Evolutionary conservation across 2,797 vertebrate species (phyloP).

Genomic region (Ciconia nigra): DNA sequence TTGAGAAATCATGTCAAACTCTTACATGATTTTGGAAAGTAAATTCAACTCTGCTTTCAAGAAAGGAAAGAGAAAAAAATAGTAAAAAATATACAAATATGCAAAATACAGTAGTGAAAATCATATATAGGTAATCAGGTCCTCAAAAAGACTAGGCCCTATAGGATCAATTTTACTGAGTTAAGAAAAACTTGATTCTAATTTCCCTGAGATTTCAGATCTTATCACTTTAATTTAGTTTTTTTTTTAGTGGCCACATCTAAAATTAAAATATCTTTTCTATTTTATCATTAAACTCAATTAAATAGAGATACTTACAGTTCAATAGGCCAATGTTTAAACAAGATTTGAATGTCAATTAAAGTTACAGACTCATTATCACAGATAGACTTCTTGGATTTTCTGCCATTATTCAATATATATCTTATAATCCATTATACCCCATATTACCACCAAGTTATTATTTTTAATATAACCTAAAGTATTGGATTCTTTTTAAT

Average conservation of each 20-base stretch:
- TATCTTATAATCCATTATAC: background rate
- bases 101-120: background rate
- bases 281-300: background rate
- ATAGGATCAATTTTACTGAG: background rate
- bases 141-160: background rate
- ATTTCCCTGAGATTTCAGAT: background rate
- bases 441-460: background rate
- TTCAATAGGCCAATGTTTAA: constrained; percentile 34
- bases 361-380: background rate
- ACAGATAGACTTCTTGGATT: background rate
- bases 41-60: background rate
- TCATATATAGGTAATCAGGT: background rate
- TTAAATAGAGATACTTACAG: constrained; percentile 14
- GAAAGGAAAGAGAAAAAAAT: background rate
- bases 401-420: background rate
- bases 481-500: background rate
- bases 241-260: background rate
- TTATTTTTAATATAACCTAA: background rate
- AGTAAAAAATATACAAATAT: background rate
- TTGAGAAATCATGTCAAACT: background rate
- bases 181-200: background rate
- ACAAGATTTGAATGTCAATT: constrained; percentile 37
- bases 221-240: background rate
- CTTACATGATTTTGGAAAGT: background rate
- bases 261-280: background rate